Base-by-base conservation (phyloP, 2,113 vertebrate genomes). In the Sprattus sprattus region DNA sequence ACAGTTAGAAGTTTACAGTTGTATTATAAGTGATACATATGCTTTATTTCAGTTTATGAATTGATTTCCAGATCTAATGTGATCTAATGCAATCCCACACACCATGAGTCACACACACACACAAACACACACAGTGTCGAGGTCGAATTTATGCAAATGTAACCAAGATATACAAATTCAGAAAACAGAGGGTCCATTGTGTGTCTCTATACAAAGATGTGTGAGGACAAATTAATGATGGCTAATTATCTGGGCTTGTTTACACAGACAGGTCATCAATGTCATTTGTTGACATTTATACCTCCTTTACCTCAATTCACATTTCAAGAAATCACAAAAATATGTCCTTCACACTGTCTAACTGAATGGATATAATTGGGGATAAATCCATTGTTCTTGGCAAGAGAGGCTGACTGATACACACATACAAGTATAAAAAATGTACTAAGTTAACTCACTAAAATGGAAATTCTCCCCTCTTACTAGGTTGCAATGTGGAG, bases 401-500 rank as follows among this genome's bases (percentile, higher is more conserved):
- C 54, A 22, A 1, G 47, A 49, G 9, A 2, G 13, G 10, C 47
- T 49, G 2, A 49, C 0, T 20, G 54, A 60, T 60, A 15, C 15
- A 39, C 39, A 39, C 1, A 39, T 39, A 39, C 39, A 39, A 39
- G 39, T 39, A 64, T 18, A 22, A 0, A 22, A 0, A 4, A 64
- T 64, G 81, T 85, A 60, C 20, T 45, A 52, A 78, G 22, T 15
- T 22, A 54, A 50, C 46, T 85, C 18, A 50, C 46, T 71, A 8
- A 50, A 75, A 45, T 39, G 32, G 1, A 28, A 25, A 67, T 67
- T 78, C 28, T 39, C 0, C 39, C 16, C 1, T 47, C 4, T 28
- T 1, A 47, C 11, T 91, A 97, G 97, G 97, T 11, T 97, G 97
- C 91, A 97, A 97, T 0, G 71, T 97, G 46, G 97, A 97, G 89